These are phyloP conservation scores for Trogon surrucura DNA, from an alignment of 2,113 vertebrate species.

Conservation along the genomic window DNA sequence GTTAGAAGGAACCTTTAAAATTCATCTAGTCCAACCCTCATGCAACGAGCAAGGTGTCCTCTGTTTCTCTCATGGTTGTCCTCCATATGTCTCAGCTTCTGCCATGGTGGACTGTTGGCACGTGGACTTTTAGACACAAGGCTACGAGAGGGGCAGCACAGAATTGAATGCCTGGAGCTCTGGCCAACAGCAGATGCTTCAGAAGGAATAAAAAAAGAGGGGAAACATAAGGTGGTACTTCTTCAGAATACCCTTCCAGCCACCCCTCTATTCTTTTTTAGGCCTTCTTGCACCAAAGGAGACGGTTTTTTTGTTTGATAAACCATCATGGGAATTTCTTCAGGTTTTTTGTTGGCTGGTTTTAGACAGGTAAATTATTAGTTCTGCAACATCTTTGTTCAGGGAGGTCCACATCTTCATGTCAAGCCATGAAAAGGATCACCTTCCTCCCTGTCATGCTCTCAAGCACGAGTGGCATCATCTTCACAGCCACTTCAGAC, in stretches of 20 bases:
- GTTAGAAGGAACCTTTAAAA: background rate
- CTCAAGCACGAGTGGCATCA: accelerated
- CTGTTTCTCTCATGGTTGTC: background rate
- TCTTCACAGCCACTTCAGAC: background rate
- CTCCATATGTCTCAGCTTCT: background rate
- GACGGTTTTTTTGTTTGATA: background rate
- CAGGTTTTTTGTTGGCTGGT: background rate
- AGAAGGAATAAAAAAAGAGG: background rate
- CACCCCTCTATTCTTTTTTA: background rate
- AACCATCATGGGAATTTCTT: background rate
- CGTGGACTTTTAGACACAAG: background rate
- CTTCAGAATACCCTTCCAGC: background rate
- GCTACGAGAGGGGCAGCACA: background rate
- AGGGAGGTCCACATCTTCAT: background rate
- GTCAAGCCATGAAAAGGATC: background rate
- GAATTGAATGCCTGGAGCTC: background rate
- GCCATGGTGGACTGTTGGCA: background rate
- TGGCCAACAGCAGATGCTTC: background rate
- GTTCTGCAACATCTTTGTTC: background rate
- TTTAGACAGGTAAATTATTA: background rate
- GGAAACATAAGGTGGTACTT: background rate
- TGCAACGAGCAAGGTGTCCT: background rate
- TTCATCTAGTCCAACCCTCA: background rate
- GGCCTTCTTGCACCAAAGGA: background rate
- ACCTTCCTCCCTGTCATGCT: background rate